These are phyloP conservation scores for Amblyteles armatorius DNA, from an alignment of 2,888 invertebrate species.

Conservation along the genomic window DNA sequence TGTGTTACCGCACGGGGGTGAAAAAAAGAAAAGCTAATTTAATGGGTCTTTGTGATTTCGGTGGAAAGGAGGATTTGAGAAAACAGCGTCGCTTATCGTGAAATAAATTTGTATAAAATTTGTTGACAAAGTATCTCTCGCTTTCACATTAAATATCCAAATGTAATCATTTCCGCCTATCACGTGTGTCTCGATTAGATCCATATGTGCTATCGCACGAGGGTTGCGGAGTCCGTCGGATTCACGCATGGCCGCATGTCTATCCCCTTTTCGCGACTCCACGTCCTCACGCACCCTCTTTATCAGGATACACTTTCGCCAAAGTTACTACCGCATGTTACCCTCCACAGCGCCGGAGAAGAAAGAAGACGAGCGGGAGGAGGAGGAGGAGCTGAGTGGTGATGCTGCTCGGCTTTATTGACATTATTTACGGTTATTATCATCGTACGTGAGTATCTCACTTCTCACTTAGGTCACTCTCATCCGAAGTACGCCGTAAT, in stretches of 20 bases:
- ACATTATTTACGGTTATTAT: slow-evolving; percentile 79
- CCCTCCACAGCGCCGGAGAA: slow-evolving; percentile 5
- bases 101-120: not conserved
- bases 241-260: slow-evolving; percentile 1
- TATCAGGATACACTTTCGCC: slow-evolving; percentile 57
- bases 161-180: slow-evolving; percentile 3
- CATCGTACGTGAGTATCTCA: slow-evolving; percentile 70
- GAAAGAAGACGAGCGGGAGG: slow-evolving; percentile 34
- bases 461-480: slow-evolving; percentile 58
- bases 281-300: slow-evolving; percentile 48
- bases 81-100: not conserved
- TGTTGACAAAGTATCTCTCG: not conserved
- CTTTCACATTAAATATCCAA: not conserved
- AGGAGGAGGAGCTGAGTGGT: slow-evolving; percentile 34
- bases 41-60: not conserved
- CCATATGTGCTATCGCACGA: slow-evolving; percentile 10
- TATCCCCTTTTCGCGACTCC: slow-evolving; percentile 25
- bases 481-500: slow-evolving; percentile 35
- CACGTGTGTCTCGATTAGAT: slow-evolving; percentile 1
- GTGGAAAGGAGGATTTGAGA: not conserved
- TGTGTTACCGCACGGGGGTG: slow-evolving; percentile 17
- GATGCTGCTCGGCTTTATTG: slow-evolving; percentile 72
- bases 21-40: not conserved
- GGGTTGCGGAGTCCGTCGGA: slow-evolving; percentile 28
- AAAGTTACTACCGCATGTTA: slow-evolving; percentile 57